Evolutionary conservation across 37 sponge, comb jelly and placozoan species (phyloP), one percentile per base, ranked within the genome.

Genomic region (Chondrilla cf. caribensis): DNA sequence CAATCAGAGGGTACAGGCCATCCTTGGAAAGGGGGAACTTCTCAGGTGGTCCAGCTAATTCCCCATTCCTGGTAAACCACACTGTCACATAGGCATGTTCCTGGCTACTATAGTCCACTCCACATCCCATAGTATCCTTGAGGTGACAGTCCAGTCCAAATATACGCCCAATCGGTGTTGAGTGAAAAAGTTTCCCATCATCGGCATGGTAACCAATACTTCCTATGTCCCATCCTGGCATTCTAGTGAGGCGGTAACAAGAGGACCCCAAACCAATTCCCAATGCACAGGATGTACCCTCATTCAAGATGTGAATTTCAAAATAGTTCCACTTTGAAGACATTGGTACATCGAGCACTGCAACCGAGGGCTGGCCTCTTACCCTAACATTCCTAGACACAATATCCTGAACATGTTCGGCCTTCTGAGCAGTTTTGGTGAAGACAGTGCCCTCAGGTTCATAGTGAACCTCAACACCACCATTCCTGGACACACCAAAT

Each of bases 51-150:
- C 92, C 89, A 3, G 90, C 81, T n/a, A 55, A 62, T 54, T 84
- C 39, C 0, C 93, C 91, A 54, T 95, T 95, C 82, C 88, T 93
- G 6, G 93, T 93, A 79, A 95, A 95, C 76, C 90, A 95, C 7
- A 95, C 83, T 1, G 64, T 70, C 57, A 85, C 87, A 28, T 77
- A 90, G 7, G 75, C 91, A 35, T 79, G 86, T 21, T 79, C 89
- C 43, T 58, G 64, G 4, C 42, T 19, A 25, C 80, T 85, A 73
- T 80, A 90, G 58, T 88, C 86, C 1, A 88, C 73, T 14, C 91
- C 94, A 79, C 88, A 87, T 0, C 93, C 93, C 90, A 92, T 89
- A 26, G 68, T 54, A 62, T 93, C 94, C 29, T 91, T 91, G 9
- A 58, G 43, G 2, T 87, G 81, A 24, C 86, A 93, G 0, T 67